These are phyloP conservation scores for Rhagium mordax DNA, from an alignment of 2,888 invertebrate genomes.

Conservation along the genomic window DNA sequence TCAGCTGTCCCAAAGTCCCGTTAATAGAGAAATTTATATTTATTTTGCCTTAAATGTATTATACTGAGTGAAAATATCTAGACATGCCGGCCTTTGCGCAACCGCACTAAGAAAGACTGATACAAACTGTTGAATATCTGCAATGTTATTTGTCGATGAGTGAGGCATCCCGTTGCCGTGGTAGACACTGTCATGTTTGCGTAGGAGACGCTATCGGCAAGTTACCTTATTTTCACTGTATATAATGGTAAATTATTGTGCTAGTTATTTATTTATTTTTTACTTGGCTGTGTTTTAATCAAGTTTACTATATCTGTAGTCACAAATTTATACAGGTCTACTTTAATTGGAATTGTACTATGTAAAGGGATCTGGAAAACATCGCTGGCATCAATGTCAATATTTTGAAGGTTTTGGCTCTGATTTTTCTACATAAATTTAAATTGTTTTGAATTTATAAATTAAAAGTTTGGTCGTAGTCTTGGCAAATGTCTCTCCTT, in stretches of 20 bases:
- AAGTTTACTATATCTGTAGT: constrained; percentile 21
- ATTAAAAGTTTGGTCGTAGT: no score
- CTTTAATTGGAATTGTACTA: constrained; percentile 18
- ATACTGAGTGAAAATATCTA: no score
- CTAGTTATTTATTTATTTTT: constrained; percentile 46
- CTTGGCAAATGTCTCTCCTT: no score
- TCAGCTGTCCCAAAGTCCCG: constrained; percentile 57
- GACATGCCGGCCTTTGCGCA: no score
- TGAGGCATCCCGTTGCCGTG: no score
- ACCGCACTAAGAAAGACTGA: no score
- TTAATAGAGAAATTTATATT: constrained; percentile 42
- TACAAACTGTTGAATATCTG: no score
- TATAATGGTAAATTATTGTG: constrained; percentile 37
- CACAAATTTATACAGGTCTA: constrained; percentile 6
- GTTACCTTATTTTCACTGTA: no score
- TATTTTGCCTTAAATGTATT: constrained; percentile 40
- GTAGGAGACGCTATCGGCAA: no score
- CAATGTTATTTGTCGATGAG: no score
- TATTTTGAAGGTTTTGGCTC: neutral
- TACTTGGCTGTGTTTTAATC: constrained; percentile 44
- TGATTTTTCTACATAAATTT: neutral
- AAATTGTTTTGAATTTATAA: neutral
- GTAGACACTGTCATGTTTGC: no score
- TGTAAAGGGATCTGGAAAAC: constrained; percentile 43
- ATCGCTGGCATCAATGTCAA: neutral